Evolutionary conservation across 2,888 invertebrate species (phyloP), one percentile per base, ranked within the genome.

Genomic region (Drosophila nigricruria): DNA sequence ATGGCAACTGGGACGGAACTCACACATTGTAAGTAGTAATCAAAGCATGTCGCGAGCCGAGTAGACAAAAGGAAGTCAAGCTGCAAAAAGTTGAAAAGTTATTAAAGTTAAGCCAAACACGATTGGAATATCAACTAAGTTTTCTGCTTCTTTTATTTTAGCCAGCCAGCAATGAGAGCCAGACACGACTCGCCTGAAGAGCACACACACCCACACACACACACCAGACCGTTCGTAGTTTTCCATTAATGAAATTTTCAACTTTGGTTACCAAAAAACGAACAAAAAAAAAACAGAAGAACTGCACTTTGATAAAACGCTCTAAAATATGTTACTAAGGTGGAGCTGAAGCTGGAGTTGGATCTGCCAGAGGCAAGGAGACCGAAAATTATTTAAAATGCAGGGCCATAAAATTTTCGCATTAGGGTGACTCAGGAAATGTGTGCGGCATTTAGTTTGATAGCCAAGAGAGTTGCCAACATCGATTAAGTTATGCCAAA

Each of bases 71-170:
- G 62, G 68, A 77, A 72, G 50, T 74, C 60, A 61, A 74, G 50
- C 80, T 71, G 75, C 69, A 79, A 68, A 86, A 85, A 87, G 84
- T 85, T 85, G 62, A 87, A 84, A 84, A 89, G 84, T 85, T 85
- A 85, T 85, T 85, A 85, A 85, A 89, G 89, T 85, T 89, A 83
- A 89, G 79, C 68, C 81, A 87, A 87, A 81, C 84, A 74, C 84
- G 84, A 66, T 73, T 67, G 84, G 84, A 89, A 85, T 85, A 89
- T 70, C 73, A 85, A 85, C 77, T 77, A 84, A 66, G 71, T 75
- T 74, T 42, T 52, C 45, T 20, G 72, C 70, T 36, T 52, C 50
- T 38, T 49, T 53, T 25, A 53, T 53, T 53, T 53, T 18, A 30
- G 27, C 34, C 57, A 32, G 36, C 59, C 58, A 25, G 38, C 45